Base-by-base conservation (phyloP, 1,140 invertebrate species). In the Scaptomyza pallida region DNA sequence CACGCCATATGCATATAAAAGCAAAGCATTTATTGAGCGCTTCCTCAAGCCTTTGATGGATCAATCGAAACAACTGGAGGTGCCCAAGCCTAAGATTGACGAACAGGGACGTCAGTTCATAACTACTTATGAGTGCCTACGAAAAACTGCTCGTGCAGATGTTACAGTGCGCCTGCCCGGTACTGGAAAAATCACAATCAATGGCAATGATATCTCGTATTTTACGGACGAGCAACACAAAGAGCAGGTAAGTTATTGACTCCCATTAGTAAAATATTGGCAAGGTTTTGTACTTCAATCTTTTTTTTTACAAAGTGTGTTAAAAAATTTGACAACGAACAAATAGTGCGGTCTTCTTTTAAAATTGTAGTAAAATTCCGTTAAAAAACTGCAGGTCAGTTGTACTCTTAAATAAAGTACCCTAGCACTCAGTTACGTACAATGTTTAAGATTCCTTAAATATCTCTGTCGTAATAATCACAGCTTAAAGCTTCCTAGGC, bases 121-220 rank as follows among this genome's bases (percentile, higher is more conserved):
- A 19, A 94, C 94, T 47, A 94, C 93, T 43, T 94, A 94, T 91
- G 94, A 95, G 86, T 95, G 94, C 85, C 89, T 94, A 48, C 93
- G 96, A 64, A 98, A 98, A 91, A 92, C 91, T 48, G 93, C 95
- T 0, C 92, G 92, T 75, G 97, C 93, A 0, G 88, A 93, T 72
- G 95, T 97, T 0, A 95, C 93, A 13, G 80, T 97, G 1, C 92
- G 91, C 54, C 92, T 93, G 35, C 95, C 97, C 52, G 98, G 98
- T 13, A 95, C 95, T 33, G 98, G 98, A 10, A 93, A 95, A 82
- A 94, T 98, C 59, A 94, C 91, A 17, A 96, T 99, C 43, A 98
- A 99, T 92, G 96, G 94, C 13, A 75, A 95, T 77, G 94, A 95
- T 77, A 93, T 98, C n/a, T 93, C 92, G 1, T 98, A 96, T 88